Conservation (phyloP, 2,797 vertebrate genomes). For the Sus cebifrons region DNA sequence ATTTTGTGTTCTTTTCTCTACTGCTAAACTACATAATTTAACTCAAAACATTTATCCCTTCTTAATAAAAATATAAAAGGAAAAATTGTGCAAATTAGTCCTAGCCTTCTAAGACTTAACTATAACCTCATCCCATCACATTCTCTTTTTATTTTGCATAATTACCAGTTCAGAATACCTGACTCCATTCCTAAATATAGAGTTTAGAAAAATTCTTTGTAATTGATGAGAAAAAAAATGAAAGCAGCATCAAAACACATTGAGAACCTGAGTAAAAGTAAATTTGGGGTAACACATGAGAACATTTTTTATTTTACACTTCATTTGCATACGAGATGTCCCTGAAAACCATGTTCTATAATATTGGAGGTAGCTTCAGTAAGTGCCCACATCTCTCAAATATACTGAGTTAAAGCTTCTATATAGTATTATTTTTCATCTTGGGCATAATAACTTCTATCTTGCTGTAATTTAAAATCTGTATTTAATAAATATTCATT, state of each 20-base stretch:
- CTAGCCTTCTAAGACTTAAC: conserved; percentile 73
- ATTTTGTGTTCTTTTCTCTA: conserved; percentile 67
- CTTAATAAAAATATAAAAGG: conserved; percentile 84
- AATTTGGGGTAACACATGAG: background rate
- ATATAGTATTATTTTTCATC: conserved; percentile 5
- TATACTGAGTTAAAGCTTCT: background rate
- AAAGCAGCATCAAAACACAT: conserved; percentile 52
- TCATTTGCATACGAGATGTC: background rate
- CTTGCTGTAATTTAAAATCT: conserved; percentile 46
- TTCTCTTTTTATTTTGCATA: conserved; percentile 62
- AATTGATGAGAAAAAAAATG: conserved; percentile 52
- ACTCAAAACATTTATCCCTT: conserved; percentile 79
- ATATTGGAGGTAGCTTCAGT: background rate
- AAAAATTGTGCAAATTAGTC: conserved; percentile 81
- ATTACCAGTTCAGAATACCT: conserved; percentile 67
- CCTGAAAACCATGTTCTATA: conserved; percentile 37
- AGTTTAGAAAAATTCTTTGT: conserved; percentile 70
- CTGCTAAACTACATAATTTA: conserved; percentile 77
- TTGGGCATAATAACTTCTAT: background rate
- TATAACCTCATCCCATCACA: conserved; percentile 44
- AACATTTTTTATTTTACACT: background rate
- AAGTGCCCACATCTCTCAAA: conserved; percentile 18
- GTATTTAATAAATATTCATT: conserved; percentile 58
- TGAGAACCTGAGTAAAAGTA: conserved; percentile 49
- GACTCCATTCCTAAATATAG: conserved; percentile 44